Conservation (phyloP, 2,113 vertebrate genomes). For the Stictonetta naevosa region DNA sequence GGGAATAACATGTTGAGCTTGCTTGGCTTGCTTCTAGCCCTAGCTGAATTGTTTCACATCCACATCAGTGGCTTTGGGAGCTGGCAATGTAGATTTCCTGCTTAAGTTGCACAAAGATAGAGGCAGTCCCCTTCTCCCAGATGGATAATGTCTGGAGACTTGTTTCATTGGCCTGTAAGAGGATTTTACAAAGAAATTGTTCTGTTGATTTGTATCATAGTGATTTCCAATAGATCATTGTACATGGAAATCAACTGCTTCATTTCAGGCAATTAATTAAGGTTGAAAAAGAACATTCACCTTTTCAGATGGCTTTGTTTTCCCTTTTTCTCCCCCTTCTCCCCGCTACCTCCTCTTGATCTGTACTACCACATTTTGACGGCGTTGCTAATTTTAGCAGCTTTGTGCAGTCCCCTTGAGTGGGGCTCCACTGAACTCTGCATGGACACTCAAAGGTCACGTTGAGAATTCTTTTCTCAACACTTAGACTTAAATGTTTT, state of each 20-base stretch:
- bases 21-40: not conserved
- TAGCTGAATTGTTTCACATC: not conserved
- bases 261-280: conserved; percentile 42
- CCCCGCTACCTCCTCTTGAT: not conserved
- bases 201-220: not conserved
- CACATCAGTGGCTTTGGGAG: not conserved
- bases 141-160: not conserved
- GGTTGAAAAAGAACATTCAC: not conserved
- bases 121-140: not conserved
- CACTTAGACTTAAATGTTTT: conserved; percentile 21
- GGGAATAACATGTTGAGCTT: not conserved
- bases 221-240: conserved; percentile 32
- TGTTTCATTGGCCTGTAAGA: not conserved
- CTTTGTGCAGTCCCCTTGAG: not conserved
- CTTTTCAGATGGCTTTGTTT: not conserved
- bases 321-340: not conserved
- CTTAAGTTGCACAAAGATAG: not conserved
- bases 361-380: not conserved
- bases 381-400: not conserved
- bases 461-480: not conserved
- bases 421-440: not conserved
- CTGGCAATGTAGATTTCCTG: not conserved
- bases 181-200: conserved; percentile 12
- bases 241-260: conserved; percentile 33
- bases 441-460: not conserved